phyloP scores from a whole-genome alignment of 2,113 vertebrate species.

The Gorsachius goisagi region DNA sequence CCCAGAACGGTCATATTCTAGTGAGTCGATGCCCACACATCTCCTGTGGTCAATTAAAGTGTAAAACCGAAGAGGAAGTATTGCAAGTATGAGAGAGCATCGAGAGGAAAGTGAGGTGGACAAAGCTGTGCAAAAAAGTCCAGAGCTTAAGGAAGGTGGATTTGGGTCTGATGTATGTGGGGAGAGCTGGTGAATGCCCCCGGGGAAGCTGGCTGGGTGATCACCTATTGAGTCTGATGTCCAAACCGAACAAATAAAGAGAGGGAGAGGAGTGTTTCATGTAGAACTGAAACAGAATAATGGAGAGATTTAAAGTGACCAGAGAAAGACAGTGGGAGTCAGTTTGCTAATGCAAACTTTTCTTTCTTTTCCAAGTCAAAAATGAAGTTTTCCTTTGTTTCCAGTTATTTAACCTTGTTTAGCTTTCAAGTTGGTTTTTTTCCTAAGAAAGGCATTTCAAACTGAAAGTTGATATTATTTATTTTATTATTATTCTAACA shows the following conservation, averaged over 20 bases:
- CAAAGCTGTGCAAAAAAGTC: neutral
- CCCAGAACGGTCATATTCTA: neutral
- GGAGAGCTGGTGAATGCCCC: neutral
- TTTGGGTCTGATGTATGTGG: neutral
- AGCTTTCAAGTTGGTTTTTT: neutral
- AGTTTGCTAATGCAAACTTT: neutral
- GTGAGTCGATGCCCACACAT: neutral
- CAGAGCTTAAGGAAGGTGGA: neutral
- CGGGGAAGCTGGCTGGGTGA: neutral
- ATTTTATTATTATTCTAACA: neutral
- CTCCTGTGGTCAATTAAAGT: constrained; percentile 38
- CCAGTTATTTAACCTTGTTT: neutral
- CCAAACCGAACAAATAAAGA: neutral
- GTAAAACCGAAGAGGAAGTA: neutral
- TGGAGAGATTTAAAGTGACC: neutral
- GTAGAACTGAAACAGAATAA: neutral
- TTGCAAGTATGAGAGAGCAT: neutral
- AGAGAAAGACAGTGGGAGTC: neutral
- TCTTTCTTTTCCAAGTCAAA: neutral
- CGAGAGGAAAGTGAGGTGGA: neutral
- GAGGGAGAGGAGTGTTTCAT: neutral
- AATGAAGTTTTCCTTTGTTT: neutral
- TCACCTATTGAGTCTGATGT: neutral
- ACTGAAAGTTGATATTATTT: neutral
- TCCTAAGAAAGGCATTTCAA: neutral